Base-by-base conservation (phyloP, 2,888 invertebrate species). In the Dilophus febrilis region DNA sequence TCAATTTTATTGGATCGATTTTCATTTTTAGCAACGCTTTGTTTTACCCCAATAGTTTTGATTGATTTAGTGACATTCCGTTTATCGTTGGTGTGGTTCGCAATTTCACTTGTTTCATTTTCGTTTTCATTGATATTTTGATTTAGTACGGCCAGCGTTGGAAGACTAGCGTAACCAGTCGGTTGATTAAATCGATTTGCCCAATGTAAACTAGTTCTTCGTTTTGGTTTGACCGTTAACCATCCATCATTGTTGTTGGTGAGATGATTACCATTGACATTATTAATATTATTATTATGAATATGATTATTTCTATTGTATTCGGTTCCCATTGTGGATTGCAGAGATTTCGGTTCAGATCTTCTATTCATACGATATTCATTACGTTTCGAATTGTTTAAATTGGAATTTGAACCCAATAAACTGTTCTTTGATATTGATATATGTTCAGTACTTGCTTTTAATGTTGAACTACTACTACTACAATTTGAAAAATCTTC, bases 171-270 rank as follows among this genome's bases (percentile, higher is more conserved):
- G 2, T 86, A 85, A 0, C 84, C 82, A 2, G 82, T 83, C 1
- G 86, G 84, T 54, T 83, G 80, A 51, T 83, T 72, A 52, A 82
- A 87, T 44, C 86, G 70, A 45, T 77, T 79, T 1, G 77, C 66
- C 79, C 79, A 79, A 46, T 77, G 73, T 13, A 74, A 72, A 53
- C 77, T 77, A 2, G 71, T 72, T 37, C 77, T 68, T 19, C 84
- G 67, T 30, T 79, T 70, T 35, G 80, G 77, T 51, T 85, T 79
- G 0, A 92, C 92, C 0, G 85, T 91, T 46, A 88, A 71, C 92
- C 91, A 92, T 1, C 91, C 92, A 48, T 84, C 84, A 31, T 70
- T 53, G n/a, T n/a, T n/a, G n/a, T n/a, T n/a, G n/a, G n/a, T n/a
- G n/a, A n/a, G n/a, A n/a, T n/a, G n/a, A n/a, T n/a, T n/a, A n/a